phyloP scores from a whole-genome alignment of 2,113 vertebrate genomes.

The Okapia johnstoni region DNA sequence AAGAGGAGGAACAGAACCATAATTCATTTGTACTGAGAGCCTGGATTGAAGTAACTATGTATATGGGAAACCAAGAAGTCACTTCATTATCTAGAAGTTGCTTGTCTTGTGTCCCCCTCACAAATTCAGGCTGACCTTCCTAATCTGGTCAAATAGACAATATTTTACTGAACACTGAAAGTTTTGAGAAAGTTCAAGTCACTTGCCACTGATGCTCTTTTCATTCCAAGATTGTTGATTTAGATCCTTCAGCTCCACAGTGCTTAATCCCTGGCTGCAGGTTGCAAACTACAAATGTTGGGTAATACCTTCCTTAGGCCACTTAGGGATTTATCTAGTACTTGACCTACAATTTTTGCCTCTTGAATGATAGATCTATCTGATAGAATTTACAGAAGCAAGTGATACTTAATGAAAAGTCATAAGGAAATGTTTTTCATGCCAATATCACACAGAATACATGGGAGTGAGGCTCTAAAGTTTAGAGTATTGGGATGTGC shows the following conservation, averaged over 20 bases:
- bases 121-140: neutral
- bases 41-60: neutral
- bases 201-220: neutral
- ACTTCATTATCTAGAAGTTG: neutral
- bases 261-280: neutral
- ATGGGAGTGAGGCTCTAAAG: neutral
- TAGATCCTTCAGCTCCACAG: neutral
- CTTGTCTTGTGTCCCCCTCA: neutral
- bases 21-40: neutral
- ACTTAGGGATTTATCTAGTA: neutral
- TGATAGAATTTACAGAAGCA: neutral
- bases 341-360: slow-evolving; percentile 34
- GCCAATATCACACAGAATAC: neutral
- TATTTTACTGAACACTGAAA: neutral
- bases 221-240: neutral
- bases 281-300: neutral
- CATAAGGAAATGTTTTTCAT: slow-evolving; percentile 11
- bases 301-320: neutral
- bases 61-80: neutral
- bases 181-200: neutral
- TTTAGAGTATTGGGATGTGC: slow-evolving; percentile 2
- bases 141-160: neutral
- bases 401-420: neutral
- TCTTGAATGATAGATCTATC: slow-evolving; percentile 21
- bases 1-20: neutral